Conservation (phyloP, 2,888 invertebrate genomes). For the Lomographa bimaculata region DNA sequence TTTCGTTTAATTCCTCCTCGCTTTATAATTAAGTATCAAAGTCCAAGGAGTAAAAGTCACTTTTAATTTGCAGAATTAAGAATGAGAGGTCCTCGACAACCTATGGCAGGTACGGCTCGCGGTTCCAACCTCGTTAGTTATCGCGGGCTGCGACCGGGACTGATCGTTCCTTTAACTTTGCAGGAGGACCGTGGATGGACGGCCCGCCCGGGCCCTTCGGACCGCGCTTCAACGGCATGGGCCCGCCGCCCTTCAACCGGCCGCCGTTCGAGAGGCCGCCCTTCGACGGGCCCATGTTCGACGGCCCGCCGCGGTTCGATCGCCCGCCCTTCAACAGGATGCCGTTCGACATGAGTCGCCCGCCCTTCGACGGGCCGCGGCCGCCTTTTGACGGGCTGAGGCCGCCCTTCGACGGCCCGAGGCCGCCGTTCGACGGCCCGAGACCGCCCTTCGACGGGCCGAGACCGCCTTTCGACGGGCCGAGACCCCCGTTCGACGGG, state of each 20-base stretch:
- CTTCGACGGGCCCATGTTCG: slow-evolving; percentile 42
- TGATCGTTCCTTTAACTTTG: too few relatives aligned
- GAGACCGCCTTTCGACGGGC: slow-evolving; percentile 45
- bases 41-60: slow-evolving; percentile 30
- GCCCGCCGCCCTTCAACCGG: slow-evolving; percentile 47
- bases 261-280: slow-evolving; percentile 53
- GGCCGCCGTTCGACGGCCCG: slow-evolving; percentile 56
- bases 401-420: slow-evolving; percentile 49
- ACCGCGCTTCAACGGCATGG: slow-evolving; percentile 45
- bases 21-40: slow-evolving; percentile 1
- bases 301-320: too few relatives aligned
- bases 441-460: slow-evolving; percentile 47
- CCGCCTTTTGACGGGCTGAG: slow-evolving; percentile 45
- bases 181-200: slow-evolving; percentile 71
- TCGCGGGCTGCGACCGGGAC: too few relatives aligned
- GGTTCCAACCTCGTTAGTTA: slow-evolving; percentile 24
- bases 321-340: slow-evolving; percentile 42
- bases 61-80: slow-evolving; percentile 72
- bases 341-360: slow-evolving; percentile 42
- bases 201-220: slow-evolving; percentile 65
- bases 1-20: background rate
- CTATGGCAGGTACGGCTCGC: slow-evolving; percentile 63
- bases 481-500: slow-evolving; percentile 57
- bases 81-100: slow-evolving; percentile 73
- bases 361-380: slow-evolving; percentile 49